phyloP scores from a whole-genome alignment of 2,888 invertebrate genomes.

The Xanthorhoe spadicearia region DNA sequence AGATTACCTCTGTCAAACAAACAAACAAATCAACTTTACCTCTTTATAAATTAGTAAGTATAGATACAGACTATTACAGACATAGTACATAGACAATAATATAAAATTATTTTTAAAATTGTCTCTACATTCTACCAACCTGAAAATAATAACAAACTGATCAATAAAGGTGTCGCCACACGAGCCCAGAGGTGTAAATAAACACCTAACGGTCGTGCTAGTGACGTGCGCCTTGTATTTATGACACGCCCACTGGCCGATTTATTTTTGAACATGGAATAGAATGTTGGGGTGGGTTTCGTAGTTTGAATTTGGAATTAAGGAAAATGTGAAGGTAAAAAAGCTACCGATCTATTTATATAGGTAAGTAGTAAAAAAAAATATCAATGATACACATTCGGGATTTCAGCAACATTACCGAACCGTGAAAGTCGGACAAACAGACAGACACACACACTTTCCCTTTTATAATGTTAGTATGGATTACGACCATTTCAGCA shows the following conservation, averaged over 20 bases:
- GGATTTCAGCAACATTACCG: too few relatives aligned
- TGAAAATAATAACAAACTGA: slow-evolving; percentile 12
- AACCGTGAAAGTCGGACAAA: too few relatives aligned
- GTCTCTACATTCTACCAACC: background rate
- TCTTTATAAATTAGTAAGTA: too few relatives aligned
- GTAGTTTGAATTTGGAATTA: background rate
- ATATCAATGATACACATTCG: too few relatives aligned
- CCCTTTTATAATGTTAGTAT: too few relatives aligned
- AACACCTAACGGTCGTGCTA: slow-evolving; percentile 11
- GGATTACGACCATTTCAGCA: too few relatives aligned
- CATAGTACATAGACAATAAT: too few relatives aligned
- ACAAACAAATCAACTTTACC: too few relatives aligned
- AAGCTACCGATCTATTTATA: background rate
- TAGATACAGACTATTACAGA: too few relatives aligned
- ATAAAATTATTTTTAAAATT: background rate
- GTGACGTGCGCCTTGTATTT: slow-evolving; percentile 13
- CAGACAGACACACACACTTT: too few relatives aligned
- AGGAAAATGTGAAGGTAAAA: too few relatives aligned
- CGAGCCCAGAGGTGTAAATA: slow-evolving; percentile 20
- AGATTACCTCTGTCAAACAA: too few relatives aligned
- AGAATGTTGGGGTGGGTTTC: background rate
- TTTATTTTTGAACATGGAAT: slow-evolving; percentile 6
- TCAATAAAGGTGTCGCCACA: slow-evolving; percentile 21
- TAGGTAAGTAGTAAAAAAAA: background rate
- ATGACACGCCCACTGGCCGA: slow-evolving; percentile 16